Base-by-base conservation (phyloP, 2,797 vertebrate species). In the Taenioides sp. region DNA sequence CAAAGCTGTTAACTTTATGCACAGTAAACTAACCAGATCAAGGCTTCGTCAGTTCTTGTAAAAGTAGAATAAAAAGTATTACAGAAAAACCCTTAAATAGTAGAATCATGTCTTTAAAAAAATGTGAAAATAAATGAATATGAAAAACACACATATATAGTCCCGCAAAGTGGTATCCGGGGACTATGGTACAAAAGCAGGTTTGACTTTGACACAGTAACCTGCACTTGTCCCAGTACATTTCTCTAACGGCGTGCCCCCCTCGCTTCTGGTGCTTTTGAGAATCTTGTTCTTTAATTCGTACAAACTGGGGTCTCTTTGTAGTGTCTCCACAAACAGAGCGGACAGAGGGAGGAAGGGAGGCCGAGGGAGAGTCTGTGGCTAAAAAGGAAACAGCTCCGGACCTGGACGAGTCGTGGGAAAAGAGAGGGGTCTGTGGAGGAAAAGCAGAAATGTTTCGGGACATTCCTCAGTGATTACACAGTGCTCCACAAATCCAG, bases 381-480 rank as follows among this genome's bases (percentile, higher is more conserved):
- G 81, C 28, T 67, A 84, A 84, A 84, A 84, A 89, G 90, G 87
- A 87, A 90, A 87, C 87, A 78, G 85, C 90, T 87, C 89, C 79
- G 90, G 89, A 92, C 83, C 89, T 91, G 89, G 84, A 89, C 82
- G 6, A 90, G 89, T 82, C 92, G 91, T 93, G 92, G 92, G 92
- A 92, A 93, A 92, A 89, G 88, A 92, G 87, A 92, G 86, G 84
- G 91, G 87, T 90, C 89, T 85, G 90, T 77, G 84, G 87, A 92
- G 91, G 91, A 93, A 92, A 91, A 91, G 91, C 91, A 86, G 88
- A 93, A 92, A 91, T 90, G 91, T 93, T 91, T 92, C 88, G 87
- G 89, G 92, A 93, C 93, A 94, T 94, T 94, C 93, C 93, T 93
- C 90, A 91, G 93, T 92, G 94, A 94, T 94, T 93, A 94, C 93